Percentiles rank a stretch among this genome's conserved stretches.
phyloP scores from a whole-genome alignment of 2,888 invertebrate genomes.

The Tortrix viridana region DNA sequence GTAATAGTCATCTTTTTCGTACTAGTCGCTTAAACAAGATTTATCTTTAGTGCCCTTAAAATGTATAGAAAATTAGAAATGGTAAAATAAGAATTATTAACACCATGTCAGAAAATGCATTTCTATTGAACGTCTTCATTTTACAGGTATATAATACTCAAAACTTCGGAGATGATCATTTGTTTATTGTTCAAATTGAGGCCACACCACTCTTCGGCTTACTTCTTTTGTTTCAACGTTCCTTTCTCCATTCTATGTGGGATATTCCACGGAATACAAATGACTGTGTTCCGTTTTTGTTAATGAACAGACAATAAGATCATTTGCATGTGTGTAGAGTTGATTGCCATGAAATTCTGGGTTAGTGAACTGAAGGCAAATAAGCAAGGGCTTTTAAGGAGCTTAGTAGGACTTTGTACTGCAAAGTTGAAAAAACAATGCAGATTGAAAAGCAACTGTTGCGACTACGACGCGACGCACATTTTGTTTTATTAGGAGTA shows the following conservation, averaged over 20 bases:
- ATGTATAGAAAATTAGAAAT: too few relatives aligned
- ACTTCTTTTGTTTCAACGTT: conserved; percentile 22
- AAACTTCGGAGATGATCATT: background rate
- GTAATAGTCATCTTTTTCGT: too few relatives aligned
- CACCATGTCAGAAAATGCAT: too few relatives aligned
- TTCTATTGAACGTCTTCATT: too few relatives aligned
- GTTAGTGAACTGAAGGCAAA: conserved; percentile 7
- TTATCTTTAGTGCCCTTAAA: too few relatives aligned
- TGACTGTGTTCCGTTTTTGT: conserved; percentile 12
- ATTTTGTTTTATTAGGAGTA: too few relatives aligned
- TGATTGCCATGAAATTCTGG: conserved; percentile 7
- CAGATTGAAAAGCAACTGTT: background rate
- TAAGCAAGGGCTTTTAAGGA: background rate
- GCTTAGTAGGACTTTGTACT: background rate
- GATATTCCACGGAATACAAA: conserved; percentile 21
- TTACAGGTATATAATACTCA: background rate
- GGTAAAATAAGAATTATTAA: too few relatives aligned
- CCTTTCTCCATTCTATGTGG: conserved; percentile 21
- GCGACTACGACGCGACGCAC: too few relatives aligned
- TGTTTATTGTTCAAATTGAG: conserved; percentile 7
- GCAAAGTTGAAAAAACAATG: background rate
- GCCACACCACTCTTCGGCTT: conserved; percentile 6
- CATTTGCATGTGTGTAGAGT: conserved; percentile 24
- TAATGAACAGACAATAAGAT: conserved; percentile 21
- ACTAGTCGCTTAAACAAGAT: too few relatives aligned